Percentiles rank a stretch among this genome's conserved stretches.
These are phyloP conservation scores for Microcebus murinus DNA, from an alignment of 2,113 vertebrate species.

Conservation along the genomic window DNA sequence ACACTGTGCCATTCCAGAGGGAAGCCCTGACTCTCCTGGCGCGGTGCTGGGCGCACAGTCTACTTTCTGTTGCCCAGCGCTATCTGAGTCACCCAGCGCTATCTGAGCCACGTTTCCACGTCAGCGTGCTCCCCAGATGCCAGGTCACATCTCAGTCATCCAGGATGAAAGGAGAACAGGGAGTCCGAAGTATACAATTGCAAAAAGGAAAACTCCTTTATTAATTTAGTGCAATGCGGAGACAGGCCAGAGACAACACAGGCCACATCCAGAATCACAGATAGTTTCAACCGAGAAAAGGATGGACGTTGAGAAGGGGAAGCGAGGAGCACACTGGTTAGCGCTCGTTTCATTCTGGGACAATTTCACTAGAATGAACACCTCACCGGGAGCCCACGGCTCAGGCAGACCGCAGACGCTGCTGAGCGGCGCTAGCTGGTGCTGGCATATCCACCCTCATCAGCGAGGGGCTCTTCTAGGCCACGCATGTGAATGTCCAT, in stretches of 20 bases:
- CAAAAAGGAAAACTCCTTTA: not conserved
- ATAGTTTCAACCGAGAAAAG: not conserved
- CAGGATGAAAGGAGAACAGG: not conserved
- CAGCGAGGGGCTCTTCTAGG: not conserved
- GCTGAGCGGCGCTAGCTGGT: not conserved
- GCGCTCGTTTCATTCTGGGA: not conserved
- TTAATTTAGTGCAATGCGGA: not conserved
- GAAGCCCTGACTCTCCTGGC: not conserved
- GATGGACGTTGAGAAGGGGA: no score
- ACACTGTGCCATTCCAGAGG: rapidly evolving
- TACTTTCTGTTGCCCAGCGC: rapidly evolving
- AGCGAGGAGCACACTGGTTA: rapidly evolving
- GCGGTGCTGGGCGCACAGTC: rapidly evolving
- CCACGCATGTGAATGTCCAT: not conserved
- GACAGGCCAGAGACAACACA: not conserved
- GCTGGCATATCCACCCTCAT: rapidly evolving
- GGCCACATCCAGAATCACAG: not conserved
- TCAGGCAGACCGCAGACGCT: rapidly evolving
- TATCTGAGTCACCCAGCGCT: rapidly evolving
- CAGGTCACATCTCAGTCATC: not conserved
- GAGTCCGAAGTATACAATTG: not conserved
- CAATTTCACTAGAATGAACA: rapidly evolving
- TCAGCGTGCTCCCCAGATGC: no score
- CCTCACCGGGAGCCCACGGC: rapidly evolving
- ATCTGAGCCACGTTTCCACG: rapidly evolving